phyloP scores from a whole-genome alignment of 2,888 invertebrate genomes.

The Pteria penguin region DNA sequence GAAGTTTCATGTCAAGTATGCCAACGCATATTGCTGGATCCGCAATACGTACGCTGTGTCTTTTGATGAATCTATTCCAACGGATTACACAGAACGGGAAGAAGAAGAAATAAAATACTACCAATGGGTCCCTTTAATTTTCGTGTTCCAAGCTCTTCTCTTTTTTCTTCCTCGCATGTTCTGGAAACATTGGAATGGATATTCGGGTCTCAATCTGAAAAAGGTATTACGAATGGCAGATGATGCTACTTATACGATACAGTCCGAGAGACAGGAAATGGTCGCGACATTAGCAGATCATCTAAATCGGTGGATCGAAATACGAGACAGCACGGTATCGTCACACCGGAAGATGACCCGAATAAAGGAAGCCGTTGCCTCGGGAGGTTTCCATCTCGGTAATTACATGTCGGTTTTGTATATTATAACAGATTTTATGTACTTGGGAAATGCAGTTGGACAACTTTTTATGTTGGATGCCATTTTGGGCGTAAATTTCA shows the following conservation, averaged over 20 bases:
- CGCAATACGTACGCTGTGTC: conserved; percentile 73
- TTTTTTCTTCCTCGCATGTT: conserved; percentile 69
- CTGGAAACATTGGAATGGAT: conserved; percentile 64
- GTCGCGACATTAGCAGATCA: conserved; percentile 64
- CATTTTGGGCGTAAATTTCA: conserved; percentile 71
- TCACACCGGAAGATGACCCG: conserved; percentile 62
- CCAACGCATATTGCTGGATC: conserved; percentile 70
- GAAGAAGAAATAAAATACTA: conserved; percentile 70
- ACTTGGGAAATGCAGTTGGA: conserved; percentile 70
- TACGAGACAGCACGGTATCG: conserved; percentile 20
- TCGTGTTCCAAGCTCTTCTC: conserved; percentile 69
- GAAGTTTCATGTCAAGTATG: conserved; percentile 58
- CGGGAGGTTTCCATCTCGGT: conserved; percentile 47
- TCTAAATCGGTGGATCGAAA: conserved; percentile 67
- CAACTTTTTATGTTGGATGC: conserved; percentile 76
- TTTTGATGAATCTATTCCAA: conserved; percentile 63
- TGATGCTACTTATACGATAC: conserved; percentile 60
- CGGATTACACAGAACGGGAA: conserved; percentile 50
- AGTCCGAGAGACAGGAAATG: conserved; percentile 59
- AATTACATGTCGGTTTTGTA: conserved; percentile 73
- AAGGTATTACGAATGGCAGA: conserved; percentile 68
- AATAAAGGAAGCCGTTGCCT: conserved; percentile 57
- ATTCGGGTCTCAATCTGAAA: conserved; percentile 69
- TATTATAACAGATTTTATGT: conserved; percentile 70
- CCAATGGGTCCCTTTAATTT: conserved; percentile 73